Evolutionary conservation across 2,888 invertebrate species (phyloP).

Genomic region (Drosophila maculinotata): DNA sequence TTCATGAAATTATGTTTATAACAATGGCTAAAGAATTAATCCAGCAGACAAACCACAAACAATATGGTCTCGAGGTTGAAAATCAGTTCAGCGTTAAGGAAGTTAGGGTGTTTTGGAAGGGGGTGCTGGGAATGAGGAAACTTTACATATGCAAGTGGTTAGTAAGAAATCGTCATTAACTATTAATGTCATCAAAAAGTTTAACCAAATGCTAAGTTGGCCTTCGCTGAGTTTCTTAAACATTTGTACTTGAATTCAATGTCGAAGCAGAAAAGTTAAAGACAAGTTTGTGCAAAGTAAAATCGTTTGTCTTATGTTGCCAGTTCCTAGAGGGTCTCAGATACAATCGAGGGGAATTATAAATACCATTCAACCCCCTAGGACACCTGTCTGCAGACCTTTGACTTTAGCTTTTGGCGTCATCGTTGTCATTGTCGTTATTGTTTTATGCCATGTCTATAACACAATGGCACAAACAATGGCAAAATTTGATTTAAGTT

Average conservation of each 20-base stretch:
- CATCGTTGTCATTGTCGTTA: conserved; percentile 41
- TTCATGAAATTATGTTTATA: too few species aligned
- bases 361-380: conserved; percentile 10
- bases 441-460: conserved; percentile 63
- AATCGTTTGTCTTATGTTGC: conserved; percentile 10
- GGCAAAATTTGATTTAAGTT: conserved; percentile 73
- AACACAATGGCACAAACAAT: conserved; percentile 51
- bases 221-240: conserved; percentile 3
- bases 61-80: too few species aligned
- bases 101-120: too few species aligned
- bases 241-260: conserved; percentile 13
- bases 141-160: too few species aligned
- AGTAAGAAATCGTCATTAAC: not conserved
- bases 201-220: not conserved
- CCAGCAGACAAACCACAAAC: too few species aligned
- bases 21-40: too few species aligned
- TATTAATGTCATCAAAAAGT: not conserved
- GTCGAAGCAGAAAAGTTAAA: conserved; percentile 21
- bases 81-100: too few species aligned
- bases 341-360: conserved; percentile 24
- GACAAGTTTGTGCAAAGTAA: conserved; percentile 13
- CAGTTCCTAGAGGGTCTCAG: conserved; percentile 13
- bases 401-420: conserved; percentile 43
- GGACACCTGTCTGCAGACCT: conserved; percentile 27
- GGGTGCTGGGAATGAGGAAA: too few species aligned